These are phyloP conservation scores for Callimorpha dominula DNA, from an alignment of 2,888 invertebrate genomes.

Conservation along the genomic window DNA sequence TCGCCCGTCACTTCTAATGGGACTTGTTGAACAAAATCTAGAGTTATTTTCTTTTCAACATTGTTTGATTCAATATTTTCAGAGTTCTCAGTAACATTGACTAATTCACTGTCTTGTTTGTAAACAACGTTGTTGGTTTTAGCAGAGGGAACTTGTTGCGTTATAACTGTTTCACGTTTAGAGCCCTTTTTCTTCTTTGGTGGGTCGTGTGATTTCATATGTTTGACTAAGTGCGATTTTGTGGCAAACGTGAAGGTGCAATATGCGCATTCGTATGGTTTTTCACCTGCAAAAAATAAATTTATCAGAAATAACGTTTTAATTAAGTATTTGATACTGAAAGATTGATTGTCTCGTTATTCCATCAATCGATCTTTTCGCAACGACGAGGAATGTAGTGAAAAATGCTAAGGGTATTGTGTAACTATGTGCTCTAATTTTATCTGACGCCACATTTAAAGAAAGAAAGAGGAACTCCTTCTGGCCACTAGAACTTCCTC, in stretches of 20 bases:
- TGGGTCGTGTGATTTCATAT: conserved; percentile 65
- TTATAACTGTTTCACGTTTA: conserved; percentile 47
- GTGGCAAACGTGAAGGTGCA: conserved; percentile 70
- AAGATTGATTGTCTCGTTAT: too few relatives aligned
- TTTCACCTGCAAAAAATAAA: conserved; percentile 69
- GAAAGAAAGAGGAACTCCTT: too few relatives aligned
- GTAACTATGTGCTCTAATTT: too few relatives aligned
- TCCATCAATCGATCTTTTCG: too few relatives aligned
- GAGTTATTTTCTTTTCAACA: conserved; percentile 23
- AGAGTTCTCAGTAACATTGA: conserved; percentile 31
- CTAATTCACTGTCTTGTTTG: conserved; percentile 28
- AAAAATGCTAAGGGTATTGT: too few relatives aligned
- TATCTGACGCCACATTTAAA: too few relatives aligned
- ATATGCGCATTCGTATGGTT: conserved; percentile 73
- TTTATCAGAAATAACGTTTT: too few relatives aligned
- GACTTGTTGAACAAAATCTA: conserved; percentile 51
- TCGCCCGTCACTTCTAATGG: conserved; percentile 66
- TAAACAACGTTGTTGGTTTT: conserved; percentile 20
- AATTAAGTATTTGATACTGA: too few relatives aligned
- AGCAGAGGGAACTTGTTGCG: conserved; percentile 32
- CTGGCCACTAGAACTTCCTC: too few relatives aligned
- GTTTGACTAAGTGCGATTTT: conserved; percentile 70
- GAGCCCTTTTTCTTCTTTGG: conserved; percentile 55
- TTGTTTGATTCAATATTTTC: conserved; percentile 1
- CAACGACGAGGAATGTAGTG: too few relatives aligned